These are phyloP conservation scores for Pogonomyrmex barbatus DNA, from an alignment of 1,140 invertebrate species.

Conservation along the genomic window DNA sequence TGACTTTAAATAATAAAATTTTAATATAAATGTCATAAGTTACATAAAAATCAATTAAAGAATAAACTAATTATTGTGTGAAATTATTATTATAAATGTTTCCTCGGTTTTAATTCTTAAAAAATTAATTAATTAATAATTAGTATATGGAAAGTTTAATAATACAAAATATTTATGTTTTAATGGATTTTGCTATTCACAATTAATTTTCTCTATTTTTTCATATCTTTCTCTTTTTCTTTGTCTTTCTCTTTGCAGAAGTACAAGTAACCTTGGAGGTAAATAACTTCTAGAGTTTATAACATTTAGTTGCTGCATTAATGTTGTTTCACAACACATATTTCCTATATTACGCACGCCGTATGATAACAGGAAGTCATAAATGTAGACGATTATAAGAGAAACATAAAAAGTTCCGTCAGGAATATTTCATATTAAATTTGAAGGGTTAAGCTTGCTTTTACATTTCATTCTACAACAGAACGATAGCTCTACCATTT, in stretches of 20 bases:
- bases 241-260: not conserved
- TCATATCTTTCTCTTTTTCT: not conserved
- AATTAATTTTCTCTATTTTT: no score
- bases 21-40: not conserved
- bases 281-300: not conserved
- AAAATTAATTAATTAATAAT: not conserved
- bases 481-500: slow-evolving; percentile 14
- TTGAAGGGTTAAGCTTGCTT: slow-evolving; percentile 12
- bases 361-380: not conserved
- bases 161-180: not conserved
- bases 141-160: not conserved
- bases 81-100: not conserved
- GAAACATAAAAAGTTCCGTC: slow-evolving; percentile 19
- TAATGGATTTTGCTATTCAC: not conserved
- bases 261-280: not conserved
- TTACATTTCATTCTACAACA: slow-evolving; percentile 38
- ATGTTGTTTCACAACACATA: slow-evolving; percentile 9
- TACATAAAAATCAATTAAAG: not conserved
- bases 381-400: slow-evolving; percentile 23
- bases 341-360: not conserved
- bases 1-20: not conserved
- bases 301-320: not conserved
- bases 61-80: not conserved
- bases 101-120: slow-evolving; percentile 2
- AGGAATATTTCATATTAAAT: slow-evolving; percentile 39